Evolutionary conservation across 2,797 vertebrate genomes (phyloP), one percentile per base, ranked within the genome.

Genomic region (Salarias fasciatus): DNA sequence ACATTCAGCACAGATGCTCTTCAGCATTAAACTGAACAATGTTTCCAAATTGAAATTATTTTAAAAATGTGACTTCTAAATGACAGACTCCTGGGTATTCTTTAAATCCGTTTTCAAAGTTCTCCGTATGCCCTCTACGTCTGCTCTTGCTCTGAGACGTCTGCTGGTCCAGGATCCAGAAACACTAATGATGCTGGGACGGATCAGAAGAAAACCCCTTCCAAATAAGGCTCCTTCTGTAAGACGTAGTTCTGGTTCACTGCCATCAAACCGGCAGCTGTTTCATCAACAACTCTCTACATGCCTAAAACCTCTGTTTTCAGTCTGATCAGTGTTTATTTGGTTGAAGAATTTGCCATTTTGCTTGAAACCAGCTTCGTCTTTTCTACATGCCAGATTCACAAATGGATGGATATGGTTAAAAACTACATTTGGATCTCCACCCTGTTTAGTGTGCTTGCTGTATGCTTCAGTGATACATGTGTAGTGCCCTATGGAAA

Each of bases 191-290:
- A 69, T 57, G 24, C 44, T 1, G 5, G 44, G 36, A 11, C 52
- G 30, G 29, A 42, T 30, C 11, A 45, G 72, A 61, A 43, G 9
- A 4, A 59, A 42, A 48, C 31, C 10, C 9, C 18, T 47, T 51
- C 28, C 49, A 36, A 38, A 65, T 24, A 15, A 30, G 6, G n/a
- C 37, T 67, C 29, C 8, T 11, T 13, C 45, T 5, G 8, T 33
- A 11, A 31, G 56, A 61, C 31, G 38, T 47, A 4, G 30, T 56
- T 52, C 30, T 30, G 18, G 40, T 77, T 71, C 42, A 66, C 30
- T 11, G 12, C 5, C 10, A 24, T 41, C 38, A 52, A 30, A 13
- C 15, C 18, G 43, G 44, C 55, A 47, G 12, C 37, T 65, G 49
- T 72, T 77, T 51, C 60, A 52, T 31, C 5, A 41, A 55, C n/a